Evolutionary conservation across 2,797 vertebrate species (phyloP), one percentile per base, ranked within the genome.

Genomic region (Limnodromus scolopaceus): DNA sequence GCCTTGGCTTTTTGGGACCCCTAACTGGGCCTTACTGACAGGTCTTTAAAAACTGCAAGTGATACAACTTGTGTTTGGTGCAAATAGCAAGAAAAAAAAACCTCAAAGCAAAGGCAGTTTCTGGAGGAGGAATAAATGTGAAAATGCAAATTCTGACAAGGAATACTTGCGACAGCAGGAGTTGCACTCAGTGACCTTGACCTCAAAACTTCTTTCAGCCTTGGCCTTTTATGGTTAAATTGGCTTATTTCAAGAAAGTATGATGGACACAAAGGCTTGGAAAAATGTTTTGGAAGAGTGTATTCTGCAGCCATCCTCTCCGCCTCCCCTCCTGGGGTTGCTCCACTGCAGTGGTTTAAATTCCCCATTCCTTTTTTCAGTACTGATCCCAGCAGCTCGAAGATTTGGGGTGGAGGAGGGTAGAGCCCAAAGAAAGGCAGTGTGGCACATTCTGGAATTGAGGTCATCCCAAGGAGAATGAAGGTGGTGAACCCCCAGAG

Each of bases 371-470:
- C 60, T 28, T 2, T 48, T 85, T 45, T 14, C 38, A 27, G 20
- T 55, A 11, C 20, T 45, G 12, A 46, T 13, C 30, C 16, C 46
- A 75, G 36, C 5, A 63, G 16, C 49, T 28, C 13, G 3, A 51
- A 54, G 28, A 15, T 27, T 49, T 60, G 39, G 45, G 15, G 6
- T 51, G 54, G 36, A 28, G 39, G 23, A 49, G 15, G 25, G 8
- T 10, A 34, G 51, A 84, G 30, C 48, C 5, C 45, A 12, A 24
- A 78, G 49, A 16, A 49, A 32, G 27, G n/a, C 38, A 72, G 28
- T 30, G 5, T 0, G 1, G 24, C 38, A 16, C 0, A 0, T 46
- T 22, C 48, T 74, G 64, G 45, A 91, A 77, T 25, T 7, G 46
- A 54, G 18, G 39, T 41, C 10, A 5, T 80, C 41, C 55, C 49